Percentiles rank a stretch among this genome's conserved stretches.
Evolutionary conservation across 2,797 vertebrate species (phyloP).

Genomic region (Lates japonicus): DNA sequence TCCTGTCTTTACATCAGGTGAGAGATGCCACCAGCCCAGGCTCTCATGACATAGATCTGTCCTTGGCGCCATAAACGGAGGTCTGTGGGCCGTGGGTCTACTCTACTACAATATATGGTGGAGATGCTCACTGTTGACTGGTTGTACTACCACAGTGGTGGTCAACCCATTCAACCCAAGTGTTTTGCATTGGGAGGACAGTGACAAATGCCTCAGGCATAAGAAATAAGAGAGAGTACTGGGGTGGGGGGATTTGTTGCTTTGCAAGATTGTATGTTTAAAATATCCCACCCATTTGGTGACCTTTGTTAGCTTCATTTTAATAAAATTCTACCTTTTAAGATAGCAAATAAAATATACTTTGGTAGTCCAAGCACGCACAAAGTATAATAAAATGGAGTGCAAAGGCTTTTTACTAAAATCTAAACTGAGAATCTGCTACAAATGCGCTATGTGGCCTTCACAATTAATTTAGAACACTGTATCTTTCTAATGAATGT

Average conservation of each 20-base stretch:
- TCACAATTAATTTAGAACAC: constrained; percentile 35
- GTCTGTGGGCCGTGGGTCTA: constrained; percentile 4
- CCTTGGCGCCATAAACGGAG: constrained; percentile 73
- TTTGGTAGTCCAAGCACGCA: neutral
- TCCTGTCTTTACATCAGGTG: constrained; percentile 68
- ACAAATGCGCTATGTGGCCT: constrained; percentile 1
- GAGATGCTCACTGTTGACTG: constrained; percentile 61
- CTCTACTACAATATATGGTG: constrained; percentile 11
- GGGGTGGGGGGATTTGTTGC: neutral
- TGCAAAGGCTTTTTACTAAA: neutral
- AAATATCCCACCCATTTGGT: neutral
- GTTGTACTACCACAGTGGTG: constrained; percentile 25
- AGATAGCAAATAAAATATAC: neutral
- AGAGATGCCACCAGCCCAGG: constrained; percentile 69
- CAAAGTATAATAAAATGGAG: neutral
- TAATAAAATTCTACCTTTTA: neutral
- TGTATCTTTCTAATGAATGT: constrained; percentile 45
- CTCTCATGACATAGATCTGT: constrained; percentile 83
- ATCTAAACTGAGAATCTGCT: constrained; percentile 23
- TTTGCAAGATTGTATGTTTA: neutral
- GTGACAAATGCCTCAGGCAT: constrained; percentile 62
- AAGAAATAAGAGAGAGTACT: neutral
- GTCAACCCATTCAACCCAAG: constrained; percentile 13
- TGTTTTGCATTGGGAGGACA: constrained; percentile 52
- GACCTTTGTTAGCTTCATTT: neutral